These are phyloP conservation scores for Eupithecia inturbata DNA, from an alignment of 2,888 invertebrate genomes.

Conservation along the genomic window DNA sequence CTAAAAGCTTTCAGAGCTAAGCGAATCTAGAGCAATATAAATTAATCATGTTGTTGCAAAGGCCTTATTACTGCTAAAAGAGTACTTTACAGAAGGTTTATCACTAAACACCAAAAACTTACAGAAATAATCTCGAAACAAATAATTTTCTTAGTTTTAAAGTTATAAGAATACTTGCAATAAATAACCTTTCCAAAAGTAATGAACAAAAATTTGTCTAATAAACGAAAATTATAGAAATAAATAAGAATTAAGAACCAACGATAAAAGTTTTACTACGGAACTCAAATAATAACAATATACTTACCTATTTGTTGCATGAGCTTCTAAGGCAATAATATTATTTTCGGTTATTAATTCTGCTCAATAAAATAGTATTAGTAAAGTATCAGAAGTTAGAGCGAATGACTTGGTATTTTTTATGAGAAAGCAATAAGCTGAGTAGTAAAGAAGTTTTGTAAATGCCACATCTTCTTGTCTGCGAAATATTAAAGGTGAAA, in stretches of 20 bases:
- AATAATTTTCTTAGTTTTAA: neutral
- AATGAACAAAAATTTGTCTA: neutral
- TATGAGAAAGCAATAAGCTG: conserved; percentile 31
- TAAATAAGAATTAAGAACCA: neutral
- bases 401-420: conserved; percentile 33
- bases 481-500: conserved; percentile 9
- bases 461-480: conserved; percentile 5
- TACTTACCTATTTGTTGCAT: conserved; percentile 69
- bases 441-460: conserved; percentile 23
- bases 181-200: neutral
- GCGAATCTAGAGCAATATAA: neutral
- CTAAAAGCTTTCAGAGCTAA: neutral
- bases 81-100: too few relatives aligned
- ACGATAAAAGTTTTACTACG: conserved; percentile 1
- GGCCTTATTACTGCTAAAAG: too few relatives aligned
- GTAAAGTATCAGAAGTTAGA: conserved; percentile 49
- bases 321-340: conserved; percentile 69
- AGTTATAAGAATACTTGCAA: neutral
- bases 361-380: conserved; percentile 74
- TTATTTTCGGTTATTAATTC: conserved; percentile 77
- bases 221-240: neutral
- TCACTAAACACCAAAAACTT: neutral
- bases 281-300: conserved; percentile 74
- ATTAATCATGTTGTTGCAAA: neutral
- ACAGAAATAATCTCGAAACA: neutral